Evolutionary conservation across 2,797 vertebrate genomes (phyloP).

Genomic region (Pipistrellus pipistrellus): DNA sequence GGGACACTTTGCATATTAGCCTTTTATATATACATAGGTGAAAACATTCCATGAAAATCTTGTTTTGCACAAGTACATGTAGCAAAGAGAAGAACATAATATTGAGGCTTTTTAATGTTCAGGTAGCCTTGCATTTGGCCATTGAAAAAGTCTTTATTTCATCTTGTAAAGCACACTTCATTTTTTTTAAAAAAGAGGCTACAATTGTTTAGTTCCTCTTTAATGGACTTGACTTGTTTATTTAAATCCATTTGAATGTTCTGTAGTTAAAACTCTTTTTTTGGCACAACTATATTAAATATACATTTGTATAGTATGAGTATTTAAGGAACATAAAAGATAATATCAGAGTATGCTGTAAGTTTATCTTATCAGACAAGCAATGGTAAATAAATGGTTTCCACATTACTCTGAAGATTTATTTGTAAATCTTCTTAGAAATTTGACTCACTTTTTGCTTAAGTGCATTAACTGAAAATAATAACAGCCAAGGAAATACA

Average conservation of each 20-base stretch:
- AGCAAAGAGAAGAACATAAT: not conserved
- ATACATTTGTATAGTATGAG: not conserved
- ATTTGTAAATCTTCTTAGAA: not conserved
- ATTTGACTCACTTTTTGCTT: not conserved
- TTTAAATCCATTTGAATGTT: not conserved
- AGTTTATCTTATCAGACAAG: not conserved
- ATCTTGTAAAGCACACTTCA: not conserved
- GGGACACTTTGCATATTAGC: too few species aligned
- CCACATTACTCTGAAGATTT: not conserved
- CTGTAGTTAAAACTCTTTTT: constrained; percentile 27
- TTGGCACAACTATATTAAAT: not conserved
- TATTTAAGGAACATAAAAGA: not conserved
- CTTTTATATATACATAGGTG: too few species aligned
- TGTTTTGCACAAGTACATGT: not conserved
- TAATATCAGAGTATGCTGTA: not conserved
- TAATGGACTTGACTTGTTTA: not conserved
- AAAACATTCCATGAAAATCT: not conserved
- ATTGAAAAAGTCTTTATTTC: not conserved
- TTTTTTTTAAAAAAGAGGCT: not conserved
- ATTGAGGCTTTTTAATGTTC: not conserved
- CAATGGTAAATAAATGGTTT: fast-evolving
- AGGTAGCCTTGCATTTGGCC: not conserved
- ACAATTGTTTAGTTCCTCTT: not conserved
- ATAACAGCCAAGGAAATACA: not conserved
- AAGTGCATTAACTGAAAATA: not conserved